Conservation (phyloP, 1,140 invertebrate genomes). For the Papilio xuthus region DNA sequence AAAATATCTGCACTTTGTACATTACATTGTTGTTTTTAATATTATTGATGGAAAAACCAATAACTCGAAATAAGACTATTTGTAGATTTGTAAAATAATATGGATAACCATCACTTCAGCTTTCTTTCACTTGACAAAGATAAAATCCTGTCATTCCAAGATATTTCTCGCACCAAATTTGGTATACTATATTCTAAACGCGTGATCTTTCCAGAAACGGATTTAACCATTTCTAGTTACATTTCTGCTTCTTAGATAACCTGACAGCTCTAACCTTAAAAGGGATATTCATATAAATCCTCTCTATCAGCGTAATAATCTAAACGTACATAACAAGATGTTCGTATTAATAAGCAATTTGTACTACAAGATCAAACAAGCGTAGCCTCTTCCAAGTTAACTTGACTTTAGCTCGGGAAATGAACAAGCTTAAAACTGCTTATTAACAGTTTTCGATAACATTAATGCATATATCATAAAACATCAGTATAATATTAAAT, state of each 20-base stretch:
- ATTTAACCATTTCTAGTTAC: conserved; percentile 1
- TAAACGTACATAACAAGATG: neutral
- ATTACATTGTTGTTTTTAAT: neutral
- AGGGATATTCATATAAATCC: neutral
- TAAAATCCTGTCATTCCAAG: conserved; percentile 3
- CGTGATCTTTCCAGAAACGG: conserved; percentile 8
- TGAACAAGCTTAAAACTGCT: neutral
- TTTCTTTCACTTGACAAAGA: neutral
- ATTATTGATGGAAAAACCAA: neutral
- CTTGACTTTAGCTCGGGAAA: neutral
- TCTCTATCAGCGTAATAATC: neutral
- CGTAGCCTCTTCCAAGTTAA: neutral
- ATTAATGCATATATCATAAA: neutral
- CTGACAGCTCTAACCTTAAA: neutral
- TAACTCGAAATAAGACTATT: neutral
- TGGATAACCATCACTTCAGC: neutral
- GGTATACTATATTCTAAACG: neutral
- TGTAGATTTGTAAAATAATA: conserved; percentile 1
- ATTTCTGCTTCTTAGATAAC: conserved; percentile 8
- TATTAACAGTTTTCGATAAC: neutral
- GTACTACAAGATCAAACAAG: neutral
- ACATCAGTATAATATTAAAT: too few relatives aligned
- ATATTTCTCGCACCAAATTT: conserved; percentile 12
- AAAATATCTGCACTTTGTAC: neutral
- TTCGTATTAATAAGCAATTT: conserved; percentile 5